Conservation (phyloP, 2,888 invertebrate species). For the Pollenia amentaria region DNA sequence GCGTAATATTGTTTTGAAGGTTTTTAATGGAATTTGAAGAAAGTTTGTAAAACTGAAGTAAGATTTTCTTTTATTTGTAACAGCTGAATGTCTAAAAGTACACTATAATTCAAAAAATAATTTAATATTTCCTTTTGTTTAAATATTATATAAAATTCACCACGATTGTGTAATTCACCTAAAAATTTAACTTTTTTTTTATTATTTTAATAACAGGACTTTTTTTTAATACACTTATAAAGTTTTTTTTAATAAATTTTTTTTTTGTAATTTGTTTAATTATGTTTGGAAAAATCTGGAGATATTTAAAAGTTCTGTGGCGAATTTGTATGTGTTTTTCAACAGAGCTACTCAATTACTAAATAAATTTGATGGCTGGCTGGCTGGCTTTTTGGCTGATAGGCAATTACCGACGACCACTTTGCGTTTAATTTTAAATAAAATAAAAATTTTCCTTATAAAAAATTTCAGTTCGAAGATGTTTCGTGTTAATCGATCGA, state of each 20-base stretch:
- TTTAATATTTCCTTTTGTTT: slow-evolving; percentile 14
- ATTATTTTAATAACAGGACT: slow-evolving; percentile 4
- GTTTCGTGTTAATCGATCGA: slow-evolving; percentile 84
- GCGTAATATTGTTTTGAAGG: slow-evolving; percentile 72
- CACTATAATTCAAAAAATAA: slow-evolving; percentile 16
- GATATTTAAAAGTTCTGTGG: not conserved
- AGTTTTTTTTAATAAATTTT: not conserved
- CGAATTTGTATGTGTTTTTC: slow-evolving; percentile 16
- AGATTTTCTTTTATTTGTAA: not conserved
- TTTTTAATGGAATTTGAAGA: slow-evolving; percentile 1
- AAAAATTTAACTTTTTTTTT: slow-evolving; percentile 8
- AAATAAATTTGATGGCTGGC: slow-evolving; percentile 25
- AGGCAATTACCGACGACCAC: slow-evolving; percentile 52
- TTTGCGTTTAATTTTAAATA: slow-evolving; percentile 64
- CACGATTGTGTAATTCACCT: slow-evolving; percentile 76
- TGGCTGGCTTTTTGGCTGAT: not conserved
- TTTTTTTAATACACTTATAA: not conserved
- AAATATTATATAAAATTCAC: slow-evolving; percentile 75
- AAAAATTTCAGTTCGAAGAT: slow-evolving; percentile 73
- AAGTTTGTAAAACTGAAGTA: not conserved
- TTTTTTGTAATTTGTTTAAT: not conserved
- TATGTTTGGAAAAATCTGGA: slow-evolving; percentile 9
- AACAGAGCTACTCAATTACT: slow-evolving; percentile 49
- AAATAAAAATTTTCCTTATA: slow-evolving; percentile 9
- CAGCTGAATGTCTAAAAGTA: slow-evolving; percentile 18